These are phyloP conservation scores for Crossaster papposus DNA, from an alignment of 53 echinoderm and acorn worm genomes.

Conservation along the genomic window DNA sequence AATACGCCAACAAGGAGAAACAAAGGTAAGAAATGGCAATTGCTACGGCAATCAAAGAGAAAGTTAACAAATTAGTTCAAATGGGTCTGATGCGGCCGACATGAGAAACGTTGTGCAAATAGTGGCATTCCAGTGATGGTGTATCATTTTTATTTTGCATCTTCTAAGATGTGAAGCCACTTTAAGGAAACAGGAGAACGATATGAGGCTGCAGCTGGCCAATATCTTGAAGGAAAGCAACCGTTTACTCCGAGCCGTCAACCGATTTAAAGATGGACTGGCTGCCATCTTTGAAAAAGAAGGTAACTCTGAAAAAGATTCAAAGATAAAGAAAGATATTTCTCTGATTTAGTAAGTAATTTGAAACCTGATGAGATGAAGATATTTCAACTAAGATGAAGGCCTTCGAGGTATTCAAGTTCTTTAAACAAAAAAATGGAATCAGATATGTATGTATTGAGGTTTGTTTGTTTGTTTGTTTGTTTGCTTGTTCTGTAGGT, in stretches of 20 bases:
- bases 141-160: neutral
- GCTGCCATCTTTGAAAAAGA: constrained; percentile 90
- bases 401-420: too few species aligned
- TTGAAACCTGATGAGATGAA: too few species aligned
- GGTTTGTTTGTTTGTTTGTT: neutral
- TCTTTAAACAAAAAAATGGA: too few species aligned
- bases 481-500: constrained; percentile 55
- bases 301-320: constrained; percentile 42
- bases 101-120: too few species aligned
- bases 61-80: neutral
- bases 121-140: too few species aligned
- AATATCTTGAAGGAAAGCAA: constrained; percentile 88
- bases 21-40: constrained; percentile 62
- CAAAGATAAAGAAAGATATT: too few species aligned
- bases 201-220: constrained; percentile 73
- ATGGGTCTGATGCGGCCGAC: too few species aligned
- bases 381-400: too few species aligned
- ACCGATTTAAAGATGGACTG: constrained; percentile 91
- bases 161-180: constrained; percentile 71
- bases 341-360: too few species aligned
- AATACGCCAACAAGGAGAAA: constrained; percentile 78
- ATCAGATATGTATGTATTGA: neutral
- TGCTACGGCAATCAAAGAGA: neutral
- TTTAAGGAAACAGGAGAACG: constrained; percentile 82
- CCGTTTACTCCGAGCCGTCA: constrained; percentile 84